Evolutionary conservation across 2,113 vertebrate genomes (phyloP).

Genomic region (Gymnobelideus leadbeateri): DNA sequence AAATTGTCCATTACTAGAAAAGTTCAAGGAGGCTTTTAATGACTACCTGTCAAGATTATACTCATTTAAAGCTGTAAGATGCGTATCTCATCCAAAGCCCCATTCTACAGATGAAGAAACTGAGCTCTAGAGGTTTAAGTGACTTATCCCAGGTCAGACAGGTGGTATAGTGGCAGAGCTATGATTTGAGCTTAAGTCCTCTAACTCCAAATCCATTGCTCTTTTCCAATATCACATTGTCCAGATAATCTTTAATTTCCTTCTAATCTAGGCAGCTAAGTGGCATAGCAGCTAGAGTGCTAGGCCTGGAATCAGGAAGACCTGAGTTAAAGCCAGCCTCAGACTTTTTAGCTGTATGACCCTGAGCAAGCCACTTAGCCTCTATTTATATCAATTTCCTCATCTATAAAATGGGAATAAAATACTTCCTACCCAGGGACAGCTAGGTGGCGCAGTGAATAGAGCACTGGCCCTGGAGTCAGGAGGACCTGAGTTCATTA

Average conservation of each 20-base stretch:
- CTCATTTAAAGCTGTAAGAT: not conserved
- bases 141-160: not conserved
- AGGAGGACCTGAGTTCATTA: too few species aligned
- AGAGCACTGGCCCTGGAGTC: too few species aligned
- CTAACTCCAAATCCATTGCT: not conserved
- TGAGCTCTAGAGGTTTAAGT: not conserved
- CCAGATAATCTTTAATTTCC: not conserved
- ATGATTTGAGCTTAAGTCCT: not conserved
- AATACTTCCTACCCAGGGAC: not conserved
- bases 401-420: not conserved
- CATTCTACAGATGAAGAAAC: not conserved
- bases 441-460: too few species aligned
- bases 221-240: not conserved
- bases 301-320: not conserved
- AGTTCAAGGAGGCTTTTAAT: not conserved
- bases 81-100: not conserved
- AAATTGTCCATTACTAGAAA: not conserved
- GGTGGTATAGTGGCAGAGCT: not conserved
- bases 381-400: not conserved
- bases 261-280: not conserved
- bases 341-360: not conserved
- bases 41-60: not conserved
- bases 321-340: not conserved
- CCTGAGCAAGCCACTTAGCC: not conserved
- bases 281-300: not conserved